phyloP scores from a whole-genome alignment of 2,113 vertebrate genomes.

The Heteronetta atricapilla region DNA sequence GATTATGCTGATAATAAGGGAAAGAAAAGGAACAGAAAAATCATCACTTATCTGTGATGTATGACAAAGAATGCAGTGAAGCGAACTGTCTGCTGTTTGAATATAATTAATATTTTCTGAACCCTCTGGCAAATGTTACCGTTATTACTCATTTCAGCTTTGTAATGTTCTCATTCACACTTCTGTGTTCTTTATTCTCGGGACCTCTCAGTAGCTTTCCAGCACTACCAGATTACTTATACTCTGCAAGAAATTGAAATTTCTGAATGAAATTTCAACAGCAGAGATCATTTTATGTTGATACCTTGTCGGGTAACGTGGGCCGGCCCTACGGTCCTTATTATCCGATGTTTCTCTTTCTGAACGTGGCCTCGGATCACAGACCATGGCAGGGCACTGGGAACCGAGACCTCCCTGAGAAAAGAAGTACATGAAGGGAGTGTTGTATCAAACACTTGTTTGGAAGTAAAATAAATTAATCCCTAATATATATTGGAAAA shows the following conservation, averaged over 20 bases:
- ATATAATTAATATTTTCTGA: conserved; percentile 26
- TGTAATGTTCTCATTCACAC: not conserved
- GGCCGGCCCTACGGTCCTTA: not conserved
- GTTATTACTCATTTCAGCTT: not conserved
- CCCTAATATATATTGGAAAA: not conserved
- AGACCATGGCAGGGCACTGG: rapidly evolving
- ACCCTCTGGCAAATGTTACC: not conserved
- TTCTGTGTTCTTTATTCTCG: not conserved
- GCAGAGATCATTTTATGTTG: rapidly evolving
- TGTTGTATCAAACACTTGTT: rapidly evolving
- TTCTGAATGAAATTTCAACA: not conserved
- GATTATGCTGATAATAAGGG: not conserved
- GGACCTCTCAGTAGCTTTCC: not conserved
- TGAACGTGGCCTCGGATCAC: not conserved
- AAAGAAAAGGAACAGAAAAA: not conserved
- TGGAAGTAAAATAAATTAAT: not conserved
- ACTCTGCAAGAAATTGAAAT: not conserved
- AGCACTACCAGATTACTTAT: not conserved
- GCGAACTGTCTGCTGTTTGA: not conserved
- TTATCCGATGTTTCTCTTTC: not conserved
- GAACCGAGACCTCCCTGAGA: not conserved
- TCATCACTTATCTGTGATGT: not conserved
- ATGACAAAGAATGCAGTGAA: not conserved
- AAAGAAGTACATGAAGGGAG: rapidly evolving
- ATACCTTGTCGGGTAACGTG: not conserved